Evolutionary conservation across 64 coral and sea anemone genomes (phyloP), one percentile per base, ranked within the genome.

Genomic region (Dendrophyllia cribrosa): DNA sequence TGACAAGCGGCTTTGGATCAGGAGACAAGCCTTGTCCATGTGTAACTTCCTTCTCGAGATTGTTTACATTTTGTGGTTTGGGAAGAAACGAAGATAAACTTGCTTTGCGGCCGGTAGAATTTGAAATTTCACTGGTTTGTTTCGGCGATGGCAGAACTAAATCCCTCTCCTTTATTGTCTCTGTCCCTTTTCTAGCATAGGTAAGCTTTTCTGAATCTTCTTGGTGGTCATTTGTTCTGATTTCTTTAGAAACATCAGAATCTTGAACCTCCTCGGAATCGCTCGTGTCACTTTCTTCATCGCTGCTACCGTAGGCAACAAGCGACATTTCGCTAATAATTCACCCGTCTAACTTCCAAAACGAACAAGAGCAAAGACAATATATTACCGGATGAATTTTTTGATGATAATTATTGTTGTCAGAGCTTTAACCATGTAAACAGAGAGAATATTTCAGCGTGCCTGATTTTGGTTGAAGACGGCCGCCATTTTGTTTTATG

Each of bases 61-160:
- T 72, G 8, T 16, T 69, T 13, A 66, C 26, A 55, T 87, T 87
- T 70, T 92, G 70, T 5, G 95, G 95, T 13, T 93, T 86, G 44
- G 95, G 95, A 44, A 97, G 72, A 12, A 90, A 61, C 7, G 95
- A 97, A 4, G 95, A 90, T 55, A 97, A 67, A 73, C 82, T 66
- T 9, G 34, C 48, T 43, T 83, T 87, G 16, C 84, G 75, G 55
- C 47, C 80, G 51, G 15, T 4, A 62, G 11, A 63, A 68, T 23
- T 69, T 11, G 80, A 66, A 22, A 23, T 21, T 9, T 52, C 21
- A n/a, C 16, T 84, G 9, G 20, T 4, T 84, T 68, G 43, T n/a
- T 66, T 84, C 26, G 80, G 62, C 17, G 43, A 47, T n/a, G 80
- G 80, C 8, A 84, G 45, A 84, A 68, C 19, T 5, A 84, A 51